Conservation (phyloP, 2,113 vertebrate genomes). For the Oryzias melastigma region DNA sequence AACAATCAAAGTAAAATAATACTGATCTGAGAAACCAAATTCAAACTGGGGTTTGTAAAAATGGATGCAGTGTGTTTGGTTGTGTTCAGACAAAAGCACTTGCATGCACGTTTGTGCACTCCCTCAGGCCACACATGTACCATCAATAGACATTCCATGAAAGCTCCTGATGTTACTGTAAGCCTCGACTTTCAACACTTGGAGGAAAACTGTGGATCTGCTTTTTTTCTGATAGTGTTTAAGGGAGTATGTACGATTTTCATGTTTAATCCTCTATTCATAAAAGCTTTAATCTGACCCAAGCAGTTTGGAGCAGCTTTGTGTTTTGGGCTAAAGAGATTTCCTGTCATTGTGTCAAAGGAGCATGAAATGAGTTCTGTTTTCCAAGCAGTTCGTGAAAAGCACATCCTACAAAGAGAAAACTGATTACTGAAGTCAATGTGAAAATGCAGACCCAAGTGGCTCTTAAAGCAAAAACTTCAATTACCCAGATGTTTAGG, state of each 20-base stretch:
- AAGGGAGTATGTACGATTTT: conserved; percentile 10
- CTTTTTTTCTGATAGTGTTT: conserved; percentile 16
- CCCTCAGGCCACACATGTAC: too few species aligned
- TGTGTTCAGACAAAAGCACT: background rate
- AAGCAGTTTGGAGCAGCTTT: conserved; percentile 30
- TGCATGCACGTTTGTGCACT: background rate
- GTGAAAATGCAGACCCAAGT: too few species aligned
- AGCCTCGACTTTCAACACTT: background rate
- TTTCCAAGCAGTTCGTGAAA: conserved; percentile 53
- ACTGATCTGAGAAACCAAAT: too few species aligned
- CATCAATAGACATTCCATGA: too few species aligned
- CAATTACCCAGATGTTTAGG: too few species aligned
- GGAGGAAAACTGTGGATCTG: background rate
- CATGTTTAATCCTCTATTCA: conserved; percentile 39
- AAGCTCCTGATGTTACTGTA: too few species aligned
- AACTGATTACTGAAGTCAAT: background rate
- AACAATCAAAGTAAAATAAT: too few species aligned
- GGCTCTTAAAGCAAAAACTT: too few species aligned
- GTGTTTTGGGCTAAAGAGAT: conserved; percentile 63
- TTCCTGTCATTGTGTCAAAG: conserved; percentile 60
- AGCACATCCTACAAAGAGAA: conserved; percentile 33
- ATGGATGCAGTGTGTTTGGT: too few species aligned
- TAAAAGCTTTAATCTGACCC: conserved; percentile 36
- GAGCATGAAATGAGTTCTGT: conserved; percentile 75
- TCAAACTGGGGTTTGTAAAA: too few species aligned